These are phyloP conservation scores for Cephus nigrinus DNA, from an alignment of 2,888 invertebrate genomes.

Conservation along the genomic window DNA sequence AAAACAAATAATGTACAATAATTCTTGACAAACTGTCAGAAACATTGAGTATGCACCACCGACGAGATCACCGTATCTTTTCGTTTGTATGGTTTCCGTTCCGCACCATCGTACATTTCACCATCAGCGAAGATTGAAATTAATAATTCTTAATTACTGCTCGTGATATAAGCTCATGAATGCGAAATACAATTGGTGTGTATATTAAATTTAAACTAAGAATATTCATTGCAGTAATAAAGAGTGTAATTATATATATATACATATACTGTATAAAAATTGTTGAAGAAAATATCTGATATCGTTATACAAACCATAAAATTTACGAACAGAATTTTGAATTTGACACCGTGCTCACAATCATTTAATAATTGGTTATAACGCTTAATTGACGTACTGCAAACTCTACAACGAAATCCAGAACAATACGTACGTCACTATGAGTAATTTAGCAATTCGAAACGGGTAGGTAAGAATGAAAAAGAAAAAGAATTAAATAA, in stretches of 20 bases:
- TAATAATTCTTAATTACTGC: not conserved
- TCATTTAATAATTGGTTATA: not conserved
- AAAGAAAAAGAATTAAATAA: constrained; percentile 4
- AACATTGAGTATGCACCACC: not conserved
- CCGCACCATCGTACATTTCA: not conserved
- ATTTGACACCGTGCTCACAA: not conserved
- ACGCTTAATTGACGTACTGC: not conserved
- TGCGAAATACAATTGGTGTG: not conserved
- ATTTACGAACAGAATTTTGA: not conserved
- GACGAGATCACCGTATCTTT: not conserved
- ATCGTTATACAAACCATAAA: not conserved
- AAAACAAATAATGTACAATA: not conserved
- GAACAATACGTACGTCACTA: not conserved
- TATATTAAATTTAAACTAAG: not conserved
- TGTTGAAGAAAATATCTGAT: not conserved
- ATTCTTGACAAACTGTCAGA: no score
- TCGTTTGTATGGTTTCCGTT: not conserved
- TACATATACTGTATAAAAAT: not conserved
- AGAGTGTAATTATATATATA: not conserved
- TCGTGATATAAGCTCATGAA: not conserved
- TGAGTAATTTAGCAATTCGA: not conserved
- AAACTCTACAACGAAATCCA: not conserved
- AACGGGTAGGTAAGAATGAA: not conserved
- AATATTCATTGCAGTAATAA: not conserved
- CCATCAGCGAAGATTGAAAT: not conserved